phyloP scores from a whole-genome alignment of 1,140 invertebrate species.

The Drosophila subpulchrella region DNA sequence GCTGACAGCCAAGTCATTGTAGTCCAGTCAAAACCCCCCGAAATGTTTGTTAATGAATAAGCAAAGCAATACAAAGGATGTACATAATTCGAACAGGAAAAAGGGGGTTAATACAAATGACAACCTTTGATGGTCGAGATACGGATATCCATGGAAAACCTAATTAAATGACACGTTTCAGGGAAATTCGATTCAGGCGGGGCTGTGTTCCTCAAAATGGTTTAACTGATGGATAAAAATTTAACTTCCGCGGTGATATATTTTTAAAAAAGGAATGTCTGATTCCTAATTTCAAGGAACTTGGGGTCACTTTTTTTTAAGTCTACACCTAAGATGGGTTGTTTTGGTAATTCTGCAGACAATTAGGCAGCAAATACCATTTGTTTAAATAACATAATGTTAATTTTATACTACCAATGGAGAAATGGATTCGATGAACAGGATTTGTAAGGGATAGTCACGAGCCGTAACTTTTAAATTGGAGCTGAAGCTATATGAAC shows the following conservation, averaged over 20 bases:
- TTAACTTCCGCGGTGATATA: conserved; percentile 14
- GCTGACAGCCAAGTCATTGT: conserved; percentile 73
- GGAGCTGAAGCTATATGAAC: too few species aligned
- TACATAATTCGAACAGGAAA: conserved; percentile 19
- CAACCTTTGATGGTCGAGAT: conserved; percentile 31
- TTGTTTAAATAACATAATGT: too few species aligned
- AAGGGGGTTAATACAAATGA: conserved; percentile 35
- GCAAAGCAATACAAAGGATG: conserved; percentile 55
- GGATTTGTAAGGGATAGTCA: too few species aligned
- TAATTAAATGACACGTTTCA: conserved; percentile 55
- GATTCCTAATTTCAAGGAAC: neutral
- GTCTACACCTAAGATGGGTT: neutral
- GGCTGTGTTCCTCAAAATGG: neutral
- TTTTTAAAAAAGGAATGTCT: neutral
- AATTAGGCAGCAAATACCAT: too few species aligned
- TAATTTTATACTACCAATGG: too few species aligned
- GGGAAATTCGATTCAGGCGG: conserved; percentile 12
- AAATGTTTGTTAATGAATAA: conserved; percentile 64
- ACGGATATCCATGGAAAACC: conserved; percentile 18
- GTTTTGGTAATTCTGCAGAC: neutral
- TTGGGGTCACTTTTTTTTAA: neutral
- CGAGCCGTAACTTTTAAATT: too few species aligned
- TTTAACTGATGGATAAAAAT: conserved; percentile 7
- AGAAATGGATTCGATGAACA: too few species aligned
- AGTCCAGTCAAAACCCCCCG: conserved; percentile 9